Base-by-base conservation (phyloP, 1,140 invertebrate species). In the Manduca sexta region DNA sequence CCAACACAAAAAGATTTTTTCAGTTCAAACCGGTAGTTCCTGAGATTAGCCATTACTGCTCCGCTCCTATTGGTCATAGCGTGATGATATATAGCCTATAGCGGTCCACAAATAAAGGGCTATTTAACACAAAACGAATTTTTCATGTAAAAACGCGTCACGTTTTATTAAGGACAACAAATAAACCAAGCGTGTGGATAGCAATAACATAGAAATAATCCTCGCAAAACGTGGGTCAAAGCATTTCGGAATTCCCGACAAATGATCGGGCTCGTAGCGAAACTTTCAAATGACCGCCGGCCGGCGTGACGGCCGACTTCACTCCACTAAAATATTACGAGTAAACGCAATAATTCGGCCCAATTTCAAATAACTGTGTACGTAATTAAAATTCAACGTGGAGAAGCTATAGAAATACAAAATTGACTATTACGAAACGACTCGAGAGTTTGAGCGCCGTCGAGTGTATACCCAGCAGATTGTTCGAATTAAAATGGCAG, bases 401-500 rank as follows among this genome's bases (percentile, higher is more conserved):
- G n/a, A 21, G 39, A 44, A 30, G 35, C 26, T 44, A 29, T n/a
- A 37, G 12, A 42, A 44, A 52, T 34, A 51, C 17, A 48, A 59
- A 54, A 55, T 49, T 52, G 51, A 50, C 47, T 37, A 18, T 37
- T 45, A 54, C 46, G 21, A 44, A 13, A 37, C 43, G 39, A 46
- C 33, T 44, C 14, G 11, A 37, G 38, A 40, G 38, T 40, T 40
- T 44, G 43, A 60, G 66, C 52, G n/a, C n/a, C n/a, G 54, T 46
- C 52, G 62, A 69, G 59, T 56, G 49, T 52, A 53, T 49, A 43
- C 45, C 38, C 35, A 47, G 48, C 48, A 62, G 60, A 68, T 59
- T 68, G 68, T 69, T 72, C 52, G 52, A 74, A 74, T 69, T 65
- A 62, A 49, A 64, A 47, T 48, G 61, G 62, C 56, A 69, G 67